phyloP scores from a whole-genome alignment of 2,113 vertebrate genomes.

The Lethenteron reissneri region DNA sequence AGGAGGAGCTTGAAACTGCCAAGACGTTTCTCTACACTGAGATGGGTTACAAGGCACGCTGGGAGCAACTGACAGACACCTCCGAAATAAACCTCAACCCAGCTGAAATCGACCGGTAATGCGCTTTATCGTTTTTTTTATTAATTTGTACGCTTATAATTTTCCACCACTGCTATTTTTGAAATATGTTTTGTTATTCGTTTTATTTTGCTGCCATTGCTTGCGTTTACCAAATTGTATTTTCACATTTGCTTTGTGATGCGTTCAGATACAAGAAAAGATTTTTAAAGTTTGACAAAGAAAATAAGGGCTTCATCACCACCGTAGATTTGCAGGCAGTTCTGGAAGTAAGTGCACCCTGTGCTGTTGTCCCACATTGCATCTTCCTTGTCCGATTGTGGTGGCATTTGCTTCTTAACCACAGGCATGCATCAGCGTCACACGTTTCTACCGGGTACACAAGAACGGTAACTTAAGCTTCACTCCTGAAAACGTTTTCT shows the following conservation, averaged over 20 bases:
- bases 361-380: background rate
- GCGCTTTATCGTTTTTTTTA: conserved; percentile 1
- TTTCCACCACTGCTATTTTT: conserved; percentile 10
- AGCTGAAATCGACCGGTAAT: conserved; percentile 53
- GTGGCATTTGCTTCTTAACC: too few relatives aligned
- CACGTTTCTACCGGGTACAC: too few relatives aligned
- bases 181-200: background rate
- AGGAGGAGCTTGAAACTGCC: conserved; percentile 58
- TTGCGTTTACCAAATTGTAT: too few relatives aligned
- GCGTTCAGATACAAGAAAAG: conserved; percentile 63
- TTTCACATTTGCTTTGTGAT: too few relatives aligned
- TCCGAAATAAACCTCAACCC: conserved; percentile 51
- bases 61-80: conserved; percentile 55
- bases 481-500: too few relatives aligned
- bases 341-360: conserved; percentile 32
- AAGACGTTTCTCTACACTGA: conserved; percentile 62
- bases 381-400: too few relatives aligned
- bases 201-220: background rate
- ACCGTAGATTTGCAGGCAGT: conserved; percentile 70
- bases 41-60: conserved; percentile 89
- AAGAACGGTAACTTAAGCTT: too few relatives aligned
- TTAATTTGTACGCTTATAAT: background rate
- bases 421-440: too few relatives aligned
- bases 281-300: conserved; percentile 82
- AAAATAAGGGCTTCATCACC: conserved; percentile 82